Conservation (phyloP, 2,888 invertebrate species). For the Aromia moschata region DNA sequence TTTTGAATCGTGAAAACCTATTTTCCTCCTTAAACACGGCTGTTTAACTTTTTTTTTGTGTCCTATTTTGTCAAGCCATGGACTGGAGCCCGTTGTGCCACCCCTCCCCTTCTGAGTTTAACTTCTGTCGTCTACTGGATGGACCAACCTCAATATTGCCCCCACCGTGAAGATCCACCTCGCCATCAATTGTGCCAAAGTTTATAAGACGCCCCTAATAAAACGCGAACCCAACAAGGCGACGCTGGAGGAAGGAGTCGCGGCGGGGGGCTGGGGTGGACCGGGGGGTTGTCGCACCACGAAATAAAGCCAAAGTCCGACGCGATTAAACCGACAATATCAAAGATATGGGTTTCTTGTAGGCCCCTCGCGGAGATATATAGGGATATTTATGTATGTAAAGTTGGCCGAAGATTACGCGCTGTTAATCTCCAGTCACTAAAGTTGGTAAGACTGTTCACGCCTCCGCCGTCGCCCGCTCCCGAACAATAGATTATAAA, state of each 20-base stretch:
- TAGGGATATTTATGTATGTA: slow-evolving; percentile 61
- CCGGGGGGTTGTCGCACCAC: slow-evolving; percentile 32
- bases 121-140: too few species aligned
- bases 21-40: too few species aligned
- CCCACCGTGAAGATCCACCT: slow-evolving; percentile 7
- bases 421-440: slow-evolving; percentile 60
- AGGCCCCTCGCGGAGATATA: slow-evolving; percentile 52
- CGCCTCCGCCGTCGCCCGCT: slow-evolving; percentile 51
- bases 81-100: too few species aligned
- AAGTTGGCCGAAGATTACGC: slow-evolving; percentile 61
- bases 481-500: slow-evolving; percentile 59
- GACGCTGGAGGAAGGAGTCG: slow-evolving; percentile 20
- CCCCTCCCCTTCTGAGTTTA: too few species aligned
- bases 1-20: too few species aligned
- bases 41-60: too few species aligned
- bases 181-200: slow-evolving; percentile 43
- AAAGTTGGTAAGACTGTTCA: slow-evolving; percentile 59
- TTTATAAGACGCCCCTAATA: slow-evolving; percentile 42
- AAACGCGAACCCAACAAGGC: slow-evolving; percentile 46
- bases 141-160: not conserved
- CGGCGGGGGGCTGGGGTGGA: too few species aligned
- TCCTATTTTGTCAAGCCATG: too few species aligned
- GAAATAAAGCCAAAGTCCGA: slow-evolving; percentile 53
- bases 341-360: slow-evolving; percentile 60
- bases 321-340: slow-evolving; percentile 59